These are phyloP conservation scores for Cynopterus brachyotis DNA, from an alignment of 2,113 vertebrate genomes.

Conservation along the genomic window DNA sequence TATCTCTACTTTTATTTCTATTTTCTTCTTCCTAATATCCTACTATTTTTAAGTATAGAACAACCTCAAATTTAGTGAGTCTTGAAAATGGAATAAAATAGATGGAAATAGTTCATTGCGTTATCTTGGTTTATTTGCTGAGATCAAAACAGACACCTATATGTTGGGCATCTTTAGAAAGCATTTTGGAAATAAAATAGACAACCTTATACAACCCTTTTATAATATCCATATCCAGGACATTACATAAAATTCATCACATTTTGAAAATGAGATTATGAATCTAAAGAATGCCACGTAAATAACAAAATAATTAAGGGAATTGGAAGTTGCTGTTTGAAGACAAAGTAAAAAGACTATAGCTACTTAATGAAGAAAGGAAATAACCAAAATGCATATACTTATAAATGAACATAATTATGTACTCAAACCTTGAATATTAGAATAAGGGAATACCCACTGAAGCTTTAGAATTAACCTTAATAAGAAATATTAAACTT, in stretches of 20 bases:
- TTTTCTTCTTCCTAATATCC: not conserved
- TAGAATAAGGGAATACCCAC: not conserved
- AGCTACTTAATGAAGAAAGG: not conserved
- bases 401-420: not conserved
- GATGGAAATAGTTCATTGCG: slow-evolving; percentile 23
- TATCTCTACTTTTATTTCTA: slow-evolving; percentile 29
- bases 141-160: not conserved
- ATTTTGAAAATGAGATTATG: slow-evolving; percentile 26
- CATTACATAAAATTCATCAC: not conserved
- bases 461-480: slow-evolving; percentile 33
- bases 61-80: slow-evolving; percentile 13
- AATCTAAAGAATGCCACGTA: not conserved
- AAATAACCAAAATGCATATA: not conserved
- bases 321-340: not conserved
- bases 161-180: not conserved
- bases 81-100: slow-evolving; percentile 22
- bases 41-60: not conserved
- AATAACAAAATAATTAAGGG: not conserved
- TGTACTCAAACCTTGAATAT: not conserved
- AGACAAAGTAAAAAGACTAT: slow-evolving; percentile 22
- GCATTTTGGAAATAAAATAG: slow-evolving; percentile 36
- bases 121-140: slow-evolving; percentile 1
- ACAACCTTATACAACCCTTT: not conserved
- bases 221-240: not conserved
- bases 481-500: not conserved